Base-by-base conservation (phyloP, 2,797 vertebrate genomes). In the Enoplosus armatus region DNA sequence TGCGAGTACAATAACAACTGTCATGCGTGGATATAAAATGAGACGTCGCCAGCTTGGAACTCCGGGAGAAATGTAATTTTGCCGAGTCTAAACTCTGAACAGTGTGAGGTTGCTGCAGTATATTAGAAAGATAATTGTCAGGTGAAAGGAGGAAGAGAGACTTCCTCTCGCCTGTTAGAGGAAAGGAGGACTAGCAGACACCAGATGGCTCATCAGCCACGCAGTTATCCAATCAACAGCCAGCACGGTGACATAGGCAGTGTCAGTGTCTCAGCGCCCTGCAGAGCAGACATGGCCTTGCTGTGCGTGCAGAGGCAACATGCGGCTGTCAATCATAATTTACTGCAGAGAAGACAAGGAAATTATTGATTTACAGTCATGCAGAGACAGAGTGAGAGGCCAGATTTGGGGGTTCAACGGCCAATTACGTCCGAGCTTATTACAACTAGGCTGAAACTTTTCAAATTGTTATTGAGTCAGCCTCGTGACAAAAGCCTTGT, bases 171-270 rank as follows among this genome's bases (percentile, higher is more conserved):
- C 27, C 51, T 67, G 47, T 73, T 56, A 53, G 39, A 26, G 51
- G 24, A 71, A 66, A 67, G 18, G 39, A 70, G 60, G 29, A 45
- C 63, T 54, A 33, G 50, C 50, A 72, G 26, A 79, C 18, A 59
- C 45, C 72, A 87, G 82, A 68, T 78, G 77, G 76, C 59, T 83
- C 50, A 83, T 77, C 58, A 79, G 54, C 45, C 54, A 58, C 5
- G 2, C 72, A 73, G 50, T 79, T 55, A 65, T 48, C 65, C 73
- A 65, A 48, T 82, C 54, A 60, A 31, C 15, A 53, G 37, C 43
- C 47, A 64, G 31, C 58, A 8, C 48, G 31, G 61, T 50, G 53
- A 69, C 53, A 33, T n/a, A 10, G 26, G 41, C 43, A 56, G 27
- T 22, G 5, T 50, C 37, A 10, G 35, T 16, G 15, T 77, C 26